Evolutionary conservation across 1,140 invertebrate genomes (phyloP).

Genomic region (Pseudachorutes palmiensis): DNA sequence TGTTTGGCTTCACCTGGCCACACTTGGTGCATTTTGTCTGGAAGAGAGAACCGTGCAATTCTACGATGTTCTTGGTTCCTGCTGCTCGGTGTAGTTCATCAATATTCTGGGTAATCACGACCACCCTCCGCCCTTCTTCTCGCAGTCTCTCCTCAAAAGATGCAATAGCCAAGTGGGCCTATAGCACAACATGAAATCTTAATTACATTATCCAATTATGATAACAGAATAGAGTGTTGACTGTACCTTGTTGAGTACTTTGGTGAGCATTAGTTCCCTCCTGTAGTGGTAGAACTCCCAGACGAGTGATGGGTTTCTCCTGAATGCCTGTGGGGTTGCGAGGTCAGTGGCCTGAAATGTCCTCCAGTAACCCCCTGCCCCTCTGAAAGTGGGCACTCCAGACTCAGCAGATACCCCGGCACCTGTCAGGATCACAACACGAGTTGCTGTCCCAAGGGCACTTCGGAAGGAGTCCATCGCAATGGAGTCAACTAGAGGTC

Average conservation of each 20-base stretch:
- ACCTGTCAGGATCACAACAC: constrained; percentile 62
- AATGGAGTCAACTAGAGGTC: neutral
- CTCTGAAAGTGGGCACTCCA: constrained; percentile 72
- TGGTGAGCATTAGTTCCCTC: constrained; percentile 55
- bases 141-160: constrained; percentile 59
- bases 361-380: constrained; percentile 67
- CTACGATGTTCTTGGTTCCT: constrained; percentile 68
- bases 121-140: constrained; percentile 53
- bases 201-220: neutral
- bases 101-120: constrained; percentile 85
- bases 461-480: constrained; percentile 53
- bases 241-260: constrained; percentile 56
- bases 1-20: constrained; percentile 58
- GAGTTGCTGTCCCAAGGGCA: constrained; percentile 48
- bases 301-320: constrained; percentile 57
- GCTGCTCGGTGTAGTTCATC: constrained; percentile 78
- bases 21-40: constrained; percentile 76
- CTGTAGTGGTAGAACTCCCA: constrained; percentile 75
- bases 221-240: constrained; percentile 22
- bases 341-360: constrained; percentile 57
- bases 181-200: constrained; percentile 23
- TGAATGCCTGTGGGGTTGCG: constrained; percentile 59
- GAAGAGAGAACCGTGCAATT: constrained; percentile 81
- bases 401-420: constrained; percentile 69
- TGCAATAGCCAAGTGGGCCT: constrained; percentile 76